These are phyloP conservation scores for Rhodinocichla rosea DNA, from an alignment of 2,113 vertebrate species.

Conservation along the genomic window DNA sequence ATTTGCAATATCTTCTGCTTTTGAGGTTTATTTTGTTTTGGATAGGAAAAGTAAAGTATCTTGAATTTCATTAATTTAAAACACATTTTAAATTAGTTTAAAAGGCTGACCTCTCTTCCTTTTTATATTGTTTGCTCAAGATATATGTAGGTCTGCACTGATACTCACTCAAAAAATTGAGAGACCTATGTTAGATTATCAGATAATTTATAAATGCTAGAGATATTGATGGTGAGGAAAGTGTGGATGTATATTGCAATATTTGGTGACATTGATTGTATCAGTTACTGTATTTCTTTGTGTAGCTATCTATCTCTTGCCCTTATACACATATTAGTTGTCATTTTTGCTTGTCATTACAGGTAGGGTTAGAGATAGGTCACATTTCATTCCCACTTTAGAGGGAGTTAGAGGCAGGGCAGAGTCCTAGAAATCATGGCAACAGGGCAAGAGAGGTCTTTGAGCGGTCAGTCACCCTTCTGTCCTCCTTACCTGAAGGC, in stretches of 20 bases:
- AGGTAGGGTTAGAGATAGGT: neutral
- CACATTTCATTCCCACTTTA: neutral
- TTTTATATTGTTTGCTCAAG: neutral
- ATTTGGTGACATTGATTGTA: neutral
- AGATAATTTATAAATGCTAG: neutral
- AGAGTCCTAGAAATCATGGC: neutral
- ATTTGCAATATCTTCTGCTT: neutral
- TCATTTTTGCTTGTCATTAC: neutral
- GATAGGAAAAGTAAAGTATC: neutral
- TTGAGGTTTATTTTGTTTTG: neutral
- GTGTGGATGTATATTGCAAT: neutral
- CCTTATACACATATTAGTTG: neutral
- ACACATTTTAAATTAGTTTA: neutral
- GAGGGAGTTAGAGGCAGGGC: neutral
- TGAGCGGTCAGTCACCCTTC: neutral
- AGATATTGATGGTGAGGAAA: neutral
- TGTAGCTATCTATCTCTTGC: neutral
- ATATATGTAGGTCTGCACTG: neutral
- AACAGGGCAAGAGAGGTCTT: neutral
- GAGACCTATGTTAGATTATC: neutral
- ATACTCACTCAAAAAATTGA: neutral
- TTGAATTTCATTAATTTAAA: neutral
- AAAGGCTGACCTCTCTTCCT: neutral
- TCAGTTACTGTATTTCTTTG: neutral
- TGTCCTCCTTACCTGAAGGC: neutral